Percentiles rank a stretch among this genome's conserved stretches.
Conservation (phyloP, 1,140 invertebrate genomes). For the Zaprionus capensis region DNA sequence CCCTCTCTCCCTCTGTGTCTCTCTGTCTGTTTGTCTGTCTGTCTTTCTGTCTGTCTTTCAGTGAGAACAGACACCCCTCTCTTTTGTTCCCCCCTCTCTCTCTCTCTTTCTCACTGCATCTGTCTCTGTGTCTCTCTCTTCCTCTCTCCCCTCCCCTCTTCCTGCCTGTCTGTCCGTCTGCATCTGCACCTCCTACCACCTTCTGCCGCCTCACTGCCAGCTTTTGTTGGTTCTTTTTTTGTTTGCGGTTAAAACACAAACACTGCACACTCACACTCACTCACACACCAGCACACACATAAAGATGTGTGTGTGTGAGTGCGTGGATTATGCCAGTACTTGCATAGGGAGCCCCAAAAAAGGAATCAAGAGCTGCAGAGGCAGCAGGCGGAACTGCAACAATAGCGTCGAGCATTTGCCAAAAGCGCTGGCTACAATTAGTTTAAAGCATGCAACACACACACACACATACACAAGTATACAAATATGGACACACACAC, state of each 20-base stretch:
- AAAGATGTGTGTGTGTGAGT: neutral
- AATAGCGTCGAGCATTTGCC: conserved; percentile 55
- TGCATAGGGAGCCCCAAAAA: conserved; percentile 22
- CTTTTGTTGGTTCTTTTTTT: conserved; percentile 23
- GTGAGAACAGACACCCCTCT: no score
- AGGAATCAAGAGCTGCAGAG: conserved; percentile 10
- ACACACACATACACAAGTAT: conserved; percentile 19
- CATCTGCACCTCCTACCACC: conserved; percentile 33
- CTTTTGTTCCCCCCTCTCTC: neutral
- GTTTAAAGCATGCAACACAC: conserved; percentile 55
- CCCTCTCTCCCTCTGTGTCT: neutral
- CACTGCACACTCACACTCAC: conserved; percentile 33
- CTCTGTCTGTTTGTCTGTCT: neutral
- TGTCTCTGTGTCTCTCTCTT: conserved; percentile 23
- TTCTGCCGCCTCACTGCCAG: neutral
- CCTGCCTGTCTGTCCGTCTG: conserved; percentile 45
- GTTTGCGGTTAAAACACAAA: conserved; percentile 51
- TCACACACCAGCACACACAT: conserved; percentile 11
- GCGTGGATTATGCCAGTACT: conserved; percentile 31
- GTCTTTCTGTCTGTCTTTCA: conserved; percentile 28
- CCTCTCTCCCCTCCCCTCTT: neutral
- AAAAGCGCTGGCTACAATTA: conserved; percentile 68
- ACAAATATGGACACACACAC: conserved; percentile 14
- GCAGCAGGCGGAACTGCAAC: conserved; percentile 30
- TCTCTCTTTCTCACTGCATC: conserved; percentile 19